Percentiles rank a stretch among this genome's conserved stretches.
phyloP scores from a whole-genome alignment of 2,888 invertebrate species.

The Drosophila colorata region DNA sequence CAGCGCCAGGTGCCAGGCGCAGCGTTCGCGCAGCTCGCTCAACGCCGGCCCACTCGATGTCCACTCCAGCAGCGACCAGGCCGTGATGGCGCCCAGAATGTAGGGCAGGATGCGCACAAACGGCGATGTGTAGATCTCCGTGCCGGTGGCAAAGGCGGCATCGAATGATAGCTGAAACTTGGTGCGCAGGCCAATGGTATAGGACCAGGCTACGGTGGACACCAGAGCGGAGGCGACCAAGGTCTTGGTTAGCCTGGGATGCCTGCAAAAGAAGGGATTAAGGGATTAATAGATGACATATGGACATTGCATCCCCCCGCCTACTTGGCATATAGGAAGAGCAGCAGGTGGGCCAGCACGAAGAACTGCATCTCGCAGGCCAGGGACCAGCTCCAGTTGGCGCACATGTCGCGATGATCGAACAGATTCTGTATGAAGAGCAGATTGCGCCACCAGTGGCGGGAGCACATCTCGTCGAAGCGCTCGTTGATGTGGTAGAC shows the following conservation, averaged over 20 bases:
- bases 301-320: slow-evolving; percentile 18
- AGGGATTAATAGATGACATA: no score
- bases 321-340: slow-evolving; percentile 84
- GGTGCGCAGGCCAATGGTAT: slow-evolving; percentile 72
- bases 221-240: slow-evolving; percentile 58
- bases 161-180: slow-evolving; percentile 84
- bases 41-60: slow-evolving; percentile 54
- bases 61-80: slow-evolving; percentile 84
- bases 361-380: slow-evolving; percentile 86
- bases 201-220: slow-evolving; percentile 81
- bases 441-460: slow-evolving; percentile 85
- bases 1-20: slow-evolving; percentile 82
- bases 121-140: slow-evolving; percentile 86
- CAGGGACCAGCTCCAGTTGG: slow-evolving; percentile 86
- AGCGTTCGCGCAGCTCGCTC: slow-evolving; percentile 74
- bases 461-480: slow-evolving; percentile 83
- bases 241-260: slow-evolving; percentile 74
- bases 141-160: slow-evolving; percentile 83
- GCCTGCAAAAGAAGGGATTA: slow-evolving; percentile 61
- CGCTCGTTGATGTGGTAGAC: slow-evolving; percentile 84
- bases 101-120: slow-evolving; percentile 86
- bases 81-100: slow-evolving; percentile 85
- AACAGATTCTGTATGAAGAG: slow-evolving; percentile 85
- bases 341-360: slow-evolving; percentile 78
- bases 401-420: slow-evolving; percentile 83